Conservation (phyloP, 1,140 invertebrate species). For the Vollenhovia emeryi region DNA sequence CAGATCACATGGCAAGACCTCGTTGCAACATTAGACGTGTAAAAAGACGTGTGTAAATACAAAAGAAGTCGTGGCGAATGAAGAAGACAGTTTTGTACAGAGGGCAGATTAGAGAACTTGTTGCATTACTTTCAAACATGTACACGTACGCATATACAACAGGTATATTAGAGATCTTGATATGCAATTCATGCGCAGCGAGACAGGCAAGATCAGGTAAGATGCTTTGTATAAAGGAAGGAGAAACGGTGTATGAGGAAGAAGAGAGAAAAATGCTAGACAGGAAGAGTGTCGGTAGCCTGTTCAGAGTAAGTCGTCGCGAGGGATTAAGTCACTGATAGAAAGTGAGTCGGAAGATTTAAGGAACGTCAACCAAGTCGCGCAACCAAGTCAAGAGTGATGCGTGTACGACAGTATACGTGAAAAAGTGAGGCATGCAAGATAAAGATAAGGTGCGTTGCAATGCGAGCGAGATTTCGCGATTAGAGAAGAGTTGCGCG, state of each 20-base stretch:
- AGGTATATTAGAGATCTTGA: slow-evolving; percentile 65
- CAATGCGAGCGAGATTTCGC: background rate
- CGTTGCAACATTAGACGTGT: slow-evolving; percentile 43
- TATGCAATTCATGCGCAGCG: slow-evolving; percentile 63
- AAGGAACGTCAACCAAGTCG: background rate
- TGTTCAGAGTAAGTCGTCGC: slow-evolving; percentile 45
- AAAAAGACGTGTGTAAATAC: slow-evolving; percentile 33
- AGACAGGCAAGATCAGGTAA: slow-evolving; percentile 54
- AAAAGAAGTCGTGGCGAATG: slow-evolving; percentile 35
- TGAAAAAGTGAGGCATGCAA: slow-evolving; percentile 31
- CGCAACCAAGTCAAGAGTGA: background rate
- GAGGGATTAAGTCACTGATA: slow-evolving; percentile 45
- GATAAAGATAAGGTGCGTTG: background rate
- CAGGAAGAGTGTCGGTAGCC: slow-evolving; percentile 20
- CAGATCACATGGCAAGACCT: slow-evolving; percentile 65
- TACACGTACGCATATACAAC: slow-evolving; percentile 15
- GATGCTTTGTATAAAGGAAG: slow-evolving; percentile 40
- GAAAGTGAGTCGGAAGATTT: slow-evolving; percentile 41
- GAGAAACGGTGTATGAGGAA: background rate
- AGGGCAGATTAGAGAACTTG: slow-evolving; percentile 40
- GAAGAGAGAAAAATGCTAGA: slow-evolving; percentile 2
- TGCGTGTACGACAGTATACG: too few species aligned
- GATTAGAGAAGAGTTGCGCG: background rate
- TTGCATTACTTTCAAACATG: slow-evolving; percentile 37
- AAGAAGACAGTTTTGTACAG: slow-evolving; percentile 30